phyloP scores from a whole-genome alignment of 23 tunicate species.

The Phallusia fumigata region DNA sequence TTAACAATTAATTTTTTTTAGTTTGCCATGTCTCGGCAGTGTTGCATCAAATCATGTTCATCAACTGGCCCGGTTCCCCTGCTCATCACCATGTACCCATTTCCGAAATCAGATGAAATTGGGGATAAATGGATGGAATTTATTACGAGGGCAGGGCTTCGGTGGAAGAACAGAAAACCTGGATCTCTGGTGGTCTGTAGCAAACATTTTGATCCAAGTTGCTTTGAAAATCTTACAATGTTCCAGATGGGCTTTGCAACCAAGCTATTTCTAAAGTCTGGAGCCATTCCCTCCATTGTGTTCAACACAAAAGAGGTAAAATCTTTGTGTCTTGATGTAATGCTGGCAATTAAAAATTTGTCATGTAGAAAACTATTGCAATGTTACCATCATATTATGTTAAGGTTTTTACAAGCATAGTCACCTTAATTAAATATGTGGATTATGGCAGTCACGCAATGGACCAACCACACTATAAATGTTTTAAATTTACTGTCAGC shows the following conservation, averaged over 20 bases:
- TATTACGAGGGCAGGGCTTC: not conserved
- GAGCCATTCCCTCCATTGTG: not conserved
- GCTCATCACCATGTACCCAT: not conserved
- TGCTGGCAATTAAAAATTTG: no score
- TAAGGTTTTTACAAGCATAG: no score
- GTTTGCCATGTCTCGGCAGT: not conserved
- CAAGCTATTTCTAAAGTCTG: not conserved
- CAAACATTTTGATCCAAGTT: not conserved
- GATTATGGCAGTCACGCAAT: no score
- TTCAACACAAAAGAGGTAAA: no score
- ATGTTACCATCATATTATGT: no score
- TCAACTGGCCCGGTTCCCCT: not conserved
- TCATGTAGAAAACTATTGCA: no score
- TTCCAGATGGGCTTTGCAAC: not conserved
- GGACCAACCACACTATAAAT: no score
- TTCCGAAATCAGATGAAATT: not conserved
- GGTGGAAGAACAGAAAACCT: not conserved
- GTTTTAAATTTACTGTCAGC: no score
- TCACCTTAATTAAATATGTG: no score
- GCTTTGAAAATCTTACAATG: conserved; percentile 4
- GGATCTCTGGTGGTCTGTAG: not conserved
- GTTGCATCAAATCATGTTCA: not conserved
- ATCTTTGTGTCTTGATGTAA: no score
- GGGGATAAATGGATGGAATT: not conserved
- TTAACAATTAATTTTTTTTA: not conserved